Conservation (phyloP, 1,140 invertebrate species). For the Drosophila teissieri region DNA sequence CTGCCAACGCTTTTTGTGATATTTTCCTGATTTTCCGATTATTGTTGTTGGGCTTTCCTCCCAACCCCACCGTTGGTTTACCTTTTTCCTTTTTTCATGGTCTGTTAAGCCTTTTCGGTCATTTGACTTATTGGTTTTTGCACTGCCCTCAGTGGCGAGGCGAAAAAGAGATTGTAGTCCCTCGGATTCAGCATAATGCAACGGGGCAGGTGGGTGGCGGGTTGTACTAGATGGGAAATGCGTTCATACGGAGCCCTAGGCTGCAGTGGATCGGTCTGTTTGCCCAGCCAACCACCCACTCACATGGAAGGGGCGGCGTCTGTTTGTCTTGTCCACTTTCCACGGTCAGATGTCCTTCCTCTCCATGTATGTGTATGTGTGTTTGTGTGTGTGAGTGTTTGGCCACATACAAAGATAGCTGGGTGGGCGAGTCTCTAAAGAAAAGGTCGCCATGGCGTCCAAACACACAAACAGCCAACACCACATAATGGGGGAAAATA, state of each 20-base stretch:
- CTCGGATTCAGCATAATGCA: slow-evolving; percentile 51
- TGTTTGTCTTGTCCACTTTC: slow-evolving; percentile 67
- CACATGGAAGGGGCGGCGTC: slow-evolving; percentile 54
- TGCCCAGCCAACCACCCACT: slow-evolving; percentile 36
- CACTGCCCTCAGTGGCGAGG: slow-evolving; percentile 28
- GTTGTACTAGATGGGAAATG: slow-evolving; percentile 20
- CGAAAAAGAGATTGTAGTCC: slow-evolving; percentile 25
- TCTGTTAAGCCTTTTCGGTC: slow-evolving; percentile 82
- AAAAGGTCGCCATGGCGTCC: slow-evolving; percentile 53
- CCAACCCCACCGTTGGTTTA: slow-evolving; percentile 52
- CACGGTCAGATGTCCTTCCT: slow-evolving; percentile 53
- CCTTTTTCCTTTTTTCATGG: slow-evolving; percentile 67
- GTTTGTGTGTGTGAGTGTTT: slow-evolving; percentile 34
- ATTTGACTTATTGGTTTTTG: slow-evolving; percentile 82
- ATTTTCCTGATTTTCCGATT: slow-evolving; percentile 48
- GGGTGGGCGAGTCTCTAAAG: slow-evolving; percentile 11
- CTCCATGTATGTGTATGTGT: slow-evolving; percentile 35
- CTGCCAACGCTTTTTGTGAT: slow-evolving; percentile 31
- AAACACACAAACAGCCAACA: slow-evolving; percentile 11
- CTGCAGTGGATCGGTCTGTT: slow-evolving; percentile 44
- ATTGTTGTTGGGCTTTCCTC: slow-evolving; percentile 33
- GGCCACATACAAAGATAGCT: slow-evolving; percentile 45
- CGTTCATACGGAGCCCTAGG: slow-evolving; percentile 25
- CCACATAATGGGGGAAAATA: not conserved
- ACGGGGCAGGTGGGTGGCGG: not conserved